Percentiles rank a stretch among this genome's conserved stretches.
These are phyloP conservation scores for Lacanobia oleracea DNA, from an alignment of 2,888 invertebrate genomes.

Conservation along the genomic window DNA sequence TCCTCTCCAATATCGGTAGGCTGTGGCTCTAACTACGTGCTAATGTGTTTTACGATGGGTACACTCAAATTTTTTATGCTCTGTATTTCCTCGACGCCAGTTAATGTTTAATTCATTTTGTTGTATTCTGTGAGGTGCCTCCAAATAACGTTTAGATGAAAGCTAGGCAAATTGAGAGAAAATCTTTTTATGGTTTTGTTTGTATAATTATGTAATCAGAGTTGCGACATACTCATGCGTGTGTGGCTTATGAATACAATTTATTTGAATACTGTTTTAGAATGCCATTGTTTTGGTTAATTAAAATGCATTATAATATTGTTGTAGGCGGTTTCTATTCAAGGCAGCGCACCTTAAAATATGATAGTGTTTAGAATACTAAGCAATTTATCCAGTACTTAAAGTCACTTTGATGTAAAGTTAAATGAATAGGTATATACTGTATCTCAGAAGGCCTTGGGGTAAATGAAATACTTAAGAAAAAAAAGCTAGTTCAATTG, in stretches of 20 bases:
- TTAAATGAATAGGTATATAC: constrained; percentile 4
- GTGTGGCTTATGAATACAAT: constrained; percentile 24
- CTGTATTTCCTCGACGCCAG: constrained; percentile 71
- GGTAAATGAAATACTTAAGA: background rate
- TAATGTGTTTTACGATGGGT: constrained; percentile 86
- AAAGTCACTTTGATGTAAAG: constrained; percentile 11
- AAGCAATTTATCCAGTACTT: constrained; percentile 2
- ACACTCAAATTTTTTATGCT: constrained; percentile 76
- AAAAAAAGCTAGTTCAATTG: constrained; percentile 19
- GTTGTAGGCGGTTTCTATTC: constrained; percentile 26
- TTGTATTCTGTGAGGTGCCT: constrained; percentile 30
- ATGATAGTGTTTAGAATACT: constrained; percentile 14
- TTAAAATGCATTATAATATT: constrained; percentile 43
- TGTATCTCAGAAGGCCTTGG: background rate
- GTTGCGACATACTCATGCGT: constrained; percentile 29
- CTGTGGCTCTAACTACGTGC: constrained; percentile 83
- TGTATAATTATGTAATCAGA: constrained; percentile 30
- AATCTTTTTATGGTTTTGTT: constrained; percentile 39
- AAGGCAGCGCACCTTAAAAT: constrained; percentile 16
- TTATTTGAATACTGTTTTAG: constrained; percentile 38
- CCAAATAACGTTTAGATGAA: constrained; percentile 45
- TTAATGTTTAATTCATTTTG: constrained; percentile 70
- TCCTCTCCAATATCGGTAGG: constrained; percentile 78
- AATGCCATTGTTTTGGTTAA: constrained; percentile 38
- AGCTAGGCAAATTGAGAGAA: constrained; percentile 35